Base-by-base conservation (phyloP, 2,797 vertebrate genomes). In the Molossus alvarezi region DNA sequence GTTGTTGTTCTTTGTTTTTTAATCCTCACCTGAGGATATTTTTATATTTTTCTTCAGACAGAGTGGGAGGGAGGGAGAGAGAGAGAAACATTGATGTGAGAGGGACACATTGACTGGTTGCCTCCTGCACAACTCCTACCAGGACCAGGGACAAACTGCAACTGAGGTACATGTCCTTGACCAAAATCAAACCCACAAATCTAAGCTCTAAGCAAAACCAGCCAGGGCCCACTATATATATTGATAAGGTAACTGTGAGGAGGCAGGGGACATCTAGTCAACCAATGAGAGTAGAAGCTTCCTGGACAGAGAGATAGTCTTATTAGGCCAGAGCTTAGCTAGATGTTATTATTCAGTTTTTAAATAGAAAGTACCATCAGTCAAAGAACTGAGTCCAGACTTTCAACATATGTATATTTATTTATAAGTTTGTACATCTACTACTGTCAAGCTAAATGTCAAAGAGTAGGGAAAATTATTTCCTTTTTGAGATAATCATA, bases 371-470 rank as follows among this genome's bases (percentile, higher is more conserved):
- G 12, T 60, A 14, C 25, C 37, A 71, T 53, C 7, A 27, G 5
- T 86, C 77, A 73, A 77, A 91, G 37, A 89, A 14, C 9, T 51
- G 18, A n/a, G 45, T 51, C 62, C 64, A 51, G 14, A 33, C 79
- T 86, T 85, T 6, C 0, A 76, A 60, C 11, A 18, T 5, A 48
- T 27, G 13, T 69, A 11, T 90, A 75, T 65, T 45, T 89, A 60
- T 69, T 57, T 75, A 12, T 76, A 77, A 23, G 25, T 88, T 89
- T 33, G 29, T 53, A 91, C 5, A 29, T 11, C 20, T 23, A 33
- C 33, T 75, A 85, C 27, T 76, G 14, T 94, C 57, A 75, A 86
- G 12, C 25, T 89, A 51, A 95, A 80, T 75, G 48, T 37, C 48
- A 71, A 71, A 89, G 25, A 79, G 45, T 51, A 85, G 75, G 82